These are phyloP conservation scores for Ciconia boyciana DNA, from an alignment of 2,113 vertebrate genomes.

Conservation along the genomic window DNA sequence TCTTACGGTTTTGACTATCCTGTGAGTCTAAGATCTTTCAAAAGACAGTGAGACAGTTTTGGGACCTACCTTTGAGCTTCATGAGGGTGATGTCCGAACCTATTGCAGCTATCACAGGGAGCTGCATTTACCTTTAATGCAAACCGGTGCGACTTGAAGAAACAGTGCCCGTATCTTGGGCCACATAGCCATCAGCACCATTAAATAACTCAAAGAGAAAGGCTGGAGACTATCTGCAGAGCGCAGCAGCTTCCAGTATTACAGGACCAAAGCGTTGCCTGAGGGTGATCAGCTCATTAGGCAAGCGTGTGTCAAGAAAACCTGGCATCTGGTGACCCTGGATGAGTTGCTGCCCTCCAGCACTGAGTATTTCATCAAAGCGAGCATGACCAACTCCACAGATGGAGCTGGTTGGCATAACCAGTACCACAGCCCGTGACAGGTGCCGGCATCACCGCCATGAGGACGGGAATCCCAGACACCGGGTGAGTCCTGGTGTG, in stretches of 20 bases:
- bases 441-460: neutral
- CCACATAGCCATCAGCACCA: neutral
- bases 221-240: neutral
- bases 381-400: rapidly evolving
- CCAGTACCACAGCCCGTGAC: neutral
- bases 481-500: neutral
- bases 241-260: neutral
- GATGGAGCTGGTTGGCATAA: neutral
- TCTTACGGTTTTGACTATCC: too few relatives aligned
- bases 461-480: neutral
- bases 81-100: neutral
- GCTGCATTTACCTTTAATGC: neutral
- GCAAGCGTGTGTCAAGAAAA: neutral
- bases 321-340: neutral
- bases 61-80: neutral
- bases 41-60: neutral
- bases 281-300: neutral
- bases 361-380: neutral
- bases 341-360: neutral
- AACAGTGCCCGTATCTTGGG: neutral
- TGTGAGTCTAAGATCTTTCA: neutral
- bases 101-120: neutral
- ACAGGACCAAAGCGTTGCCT: neutral
- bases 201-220: neutral
- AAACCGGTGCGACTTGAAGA: neutral